Evolutionary conservation across 1,140 invertebrate genomes (phyloP).

Genomic region (Laupala kohalensis): DNA sequence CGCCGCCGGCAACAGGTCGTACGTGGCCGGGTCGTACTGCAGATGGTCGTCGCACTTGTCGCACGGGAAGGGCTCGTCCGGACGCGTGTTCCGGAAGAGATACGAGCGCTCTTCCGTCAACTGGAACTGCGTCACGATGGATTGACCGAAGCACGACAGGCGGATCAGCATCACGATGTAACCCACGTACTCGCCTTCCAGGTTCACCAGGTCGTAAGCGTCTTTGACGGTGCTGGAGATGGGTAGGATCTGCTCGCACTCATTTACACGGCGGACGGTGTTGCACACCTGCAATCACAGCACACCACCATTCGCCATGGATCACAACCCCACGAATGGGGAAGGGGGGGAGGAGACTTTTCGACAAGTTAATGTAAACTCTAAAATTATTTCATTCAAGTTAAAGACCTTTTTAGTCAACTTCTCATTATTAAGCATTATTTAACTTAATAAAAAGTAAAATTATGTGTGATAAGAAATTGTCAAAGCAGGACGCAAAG

Average conservation of each 20-base stretch:
- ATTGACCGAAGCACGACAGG: slow-evolving; percentile 23
- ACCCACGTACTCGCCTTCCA: slow-evolving; percentile 13
- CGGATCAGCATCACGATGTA: slow-evolving; percentile 19
- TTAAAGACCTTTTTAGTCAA: no score
- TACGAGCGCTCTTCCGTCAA: slow-evolving; percentile 8
- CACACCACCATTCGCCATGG: no score
- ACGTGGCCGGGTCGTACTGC: background rate
- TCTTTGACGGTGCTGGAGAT: slow-evolving; percentile 17
- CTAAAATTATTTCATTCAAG: no score
- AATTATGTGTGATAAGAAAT: no score
- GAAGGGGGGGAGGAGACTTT: no score
- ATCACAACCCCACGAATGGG: no score
- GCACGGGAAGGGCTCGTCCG: background rate
- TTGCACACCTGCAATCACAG: slow-evolving; percentile 15
- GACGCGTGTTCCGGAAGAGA: background rate
- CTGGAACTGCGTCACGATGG: slow-evolving; percentile 21
- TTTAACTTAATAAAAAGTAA: no score
- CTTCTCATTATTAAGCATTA: no score
- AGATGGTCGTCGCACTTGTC: background rate
- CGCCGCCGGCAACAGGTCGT: background rate
- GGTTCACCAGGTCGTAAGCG: slow-evolving; percentile 20
- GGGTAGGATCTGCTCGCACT: slow-evolving; percentile 8
- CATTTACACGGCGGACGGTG: slow-evolving; percentile 12
- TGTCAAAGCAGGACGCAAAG: no score
- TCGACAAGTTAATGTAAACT: no score